A percentile compares a stretch with the other conserved stretches of the same genome.
These are phyloP conservation scores for Patagioenas fasciata DNA, from an alignment of 2,113 vertebrate species.

Conservation along the genomic window DNA sequence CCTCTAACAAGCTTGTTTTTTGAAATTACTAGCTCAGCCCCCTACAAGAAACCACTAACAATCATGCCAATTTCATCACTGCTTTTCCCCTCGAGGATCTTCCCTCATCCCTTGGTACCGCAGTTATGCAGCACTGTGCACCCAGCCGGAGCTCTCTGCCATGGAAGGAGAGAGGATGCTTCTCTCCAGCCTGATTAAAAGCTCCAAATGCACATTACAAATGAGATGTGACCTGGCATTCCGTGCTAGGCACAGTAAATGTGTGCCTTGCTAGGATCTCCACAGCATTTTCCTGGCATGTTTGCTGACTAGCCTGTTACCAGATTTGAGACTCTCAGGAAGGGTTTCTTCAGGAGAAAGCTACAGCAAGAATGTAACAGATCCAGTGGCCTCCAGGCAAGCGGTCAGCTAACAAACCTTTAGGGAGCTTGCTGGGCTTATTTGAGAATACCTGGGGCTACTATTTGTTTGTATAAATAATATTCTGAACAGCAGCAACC, in stretches of 20 bases:
- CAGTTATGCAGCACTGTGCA: neutral
- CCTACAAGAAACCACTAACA: neutral
- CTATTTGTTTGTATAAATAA: slow-evolving; percentile 11
- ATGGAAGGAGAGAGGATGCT: neutral
- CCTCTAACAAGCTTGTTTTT: slow-evolving; percentile 8
- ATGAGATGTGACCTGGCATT: slow-evolving; percentile 19
- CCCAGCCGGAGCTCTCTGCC: neutral
- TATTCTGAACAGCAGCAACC: neutral
- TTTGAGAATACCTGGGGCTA: neutral
- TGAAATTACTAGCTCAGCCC: neutral
- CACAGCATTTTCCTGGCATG: neutral
- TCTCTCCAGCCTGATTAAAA: neutral
- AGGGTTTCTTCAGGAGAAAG: neutral
- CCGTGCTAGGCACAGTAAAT: neutral
- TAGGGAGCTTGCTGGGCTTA: neutral
- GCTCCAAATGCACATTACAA: slow-evolving; percentile 1
- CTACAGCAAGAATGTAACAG: neutral
- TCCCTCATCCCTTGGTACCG: neutral
- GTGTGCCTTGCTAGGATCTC: neutral
- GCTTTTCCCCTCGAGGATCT: neutral
- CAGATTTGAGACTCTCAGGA: neutral
- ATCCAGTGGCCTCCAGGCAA: neutral
- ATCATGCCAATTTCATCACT: slow-evolving; percentile 22
- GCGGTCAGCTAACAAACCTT: neutral
- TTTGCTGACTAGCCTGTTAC: neutral